phyloP scores from a whole-genome alignment of 53 echinoderm and acorn worm genomes.

The Henricia sp. region DNA sequence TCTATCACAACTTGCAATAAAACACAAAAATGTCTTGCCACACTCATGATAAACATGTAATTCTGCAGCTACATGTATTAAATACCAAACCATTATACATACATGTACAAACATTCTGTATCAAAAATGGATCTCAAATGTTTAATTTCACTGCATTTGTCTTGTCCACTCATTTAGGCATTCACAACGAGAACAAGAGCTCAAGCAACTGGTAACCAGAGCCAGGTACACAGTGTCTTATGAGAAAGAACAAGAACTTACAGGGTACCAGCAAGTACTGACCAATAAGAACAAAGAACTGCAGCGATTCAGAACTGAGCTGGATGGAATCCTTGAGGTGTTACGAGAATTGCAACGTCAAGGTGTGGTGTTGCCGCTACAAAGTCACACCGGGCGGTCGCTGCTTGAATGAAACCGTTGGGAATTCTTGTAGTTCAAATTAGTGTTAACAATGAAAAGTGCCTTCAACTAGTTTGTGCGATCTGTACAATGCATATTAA shows the following conservation, averaged over 20 bases:
- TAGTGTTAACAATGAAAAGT: too few relatives aligned
- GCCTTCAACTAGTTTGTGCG: too few relatives aligned
- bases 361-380: constrained; percentile 84
- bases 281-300: constrained; percentile 84
- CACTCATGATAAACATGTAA: too few relatives aligned
- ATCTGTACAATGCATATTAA: too few relatives aligned
- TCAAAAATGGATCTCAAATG: background rate
- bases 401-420: constrained; percentile 67
- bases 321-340: constrained; percentile 89
- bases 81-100: background rate
- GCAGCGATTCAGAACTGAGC: constrained; percentile 84
- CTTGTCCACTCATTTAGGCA: constrained; percentile 56
- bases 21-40: too few relatives aligned
- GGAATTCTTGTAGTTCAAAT: too few relatives aligned
- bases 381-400: constrained; percentile 60
- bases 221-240: constrained; percentile 71
- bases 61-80: too few relatives aligned
- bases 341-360: constrained; percentile 87
- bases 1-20: too few relatives aligned
- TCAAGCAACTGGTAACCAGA: constrained; percentile 74
- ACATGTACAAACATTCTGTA: background rate
- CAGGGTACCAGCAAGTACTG: constrained; percentile 62
- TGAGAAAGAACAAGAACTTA: constrained; percentile 83
- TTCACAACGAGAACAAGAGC: constrained; percentile 76
- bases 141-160: background rate